A percentile compares a stretch with the other conserved stretches of the same genome.
These are phyloP conservation scores for Dinoponera quadriceps DNA, from an alignment of 1,140 invertebrate species.

Conservation along the genomic window DNA sequence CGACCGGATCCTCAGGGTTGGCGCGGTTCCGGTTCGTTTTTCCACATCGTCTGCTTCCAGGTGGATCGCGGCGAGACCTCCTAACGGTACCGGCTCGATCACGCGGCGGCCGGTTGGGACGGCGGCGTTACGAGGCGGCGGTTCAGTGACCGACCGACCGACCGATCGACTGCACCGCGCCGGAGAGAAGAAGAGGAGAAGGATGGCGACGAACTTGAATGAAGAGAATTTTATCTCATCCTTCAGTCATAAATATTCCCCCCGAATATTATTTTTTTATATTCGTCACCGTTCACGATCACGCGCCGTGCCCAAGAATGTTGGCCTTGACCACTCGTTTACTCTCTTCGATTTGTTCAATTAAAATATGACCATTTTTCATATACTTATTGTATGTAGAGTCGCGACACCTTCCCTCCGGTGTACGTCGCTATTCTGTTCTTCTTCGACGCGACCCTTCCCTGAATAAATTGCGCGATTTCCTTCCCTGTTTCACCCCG, in stretches of 20 bases:
- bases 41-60: slow-evolving; percentile 61
- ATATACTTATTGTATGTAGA: slow-evolving; percentile 17
- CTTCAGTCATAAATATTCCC: not conserved
- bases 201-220: not conserved
- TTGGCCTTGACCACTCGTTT: not conserved
- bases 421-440: slow-evolving; percentile 41
- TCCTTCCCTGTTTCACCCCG: slow-evolving; percentile 58
- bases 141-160: slow-evolving; percentile 78
- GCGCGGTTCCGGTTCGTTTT: slow-evolving; percentile 35
- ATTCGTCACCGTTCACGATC: not conserved
- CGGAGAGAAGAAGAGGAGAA: slow-evolving; percentile 18
- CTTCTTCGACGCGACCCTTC: slow-evolving; percentile 34
- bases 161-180: slow-evolving; percentile 72
- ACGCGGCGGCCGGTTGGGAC: slow-evolving; percentile 44
- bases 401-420: slow-evolving; percentile 29
- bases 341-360: too few species aligned
- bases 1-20: not conserved
- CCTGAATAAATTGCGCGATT: slow-evolving; percentile 76
- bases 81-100: slow-evolving; percentile 73
- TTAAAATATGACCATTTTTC: slow-evolving; percentile 18
- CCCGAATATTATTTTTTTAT: too few species aligned
- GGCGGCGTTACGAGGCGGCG: slow-evolving; percentile 68
- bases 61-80: slow-evolving; percentile 72
- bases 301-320: not conserved
- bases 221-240: not conserved